These are phyloP conservation scores for Trichogramma pretiosum DNA, from an alignment of 1,140 invertebrate species.

Conservation along the genomic window DNA sequence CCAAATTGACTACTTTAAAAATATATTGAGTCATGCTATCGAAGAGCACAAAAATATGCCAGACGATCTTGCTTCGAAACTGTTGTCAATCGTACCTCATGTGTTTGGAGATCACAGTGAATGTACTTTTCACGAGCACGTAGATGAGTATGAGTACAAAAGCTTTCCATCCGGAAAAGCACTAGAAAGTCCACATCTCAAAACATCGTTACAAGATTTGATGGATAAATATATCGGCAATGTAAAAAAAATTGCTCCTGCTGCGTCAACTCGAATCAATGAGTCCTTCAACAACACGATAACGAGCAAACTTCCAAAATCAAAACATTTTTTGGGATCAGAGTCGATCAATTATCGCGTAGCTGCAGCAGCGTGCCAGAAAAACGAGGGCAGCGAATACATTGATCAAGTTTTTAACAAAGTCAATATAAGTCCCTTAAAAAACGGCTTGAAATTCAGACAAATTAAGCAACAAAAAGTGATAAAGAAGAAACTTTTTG, in stretches of 20 bases:
- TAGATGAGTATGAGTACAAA: background rate
- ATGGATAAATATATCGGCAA: conserved; percentile 1
- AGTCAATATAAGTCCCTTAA: background rate
- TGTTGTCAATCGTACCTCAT: background rate
- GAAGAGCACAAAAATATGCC: background rate
- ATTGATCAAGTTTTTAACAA: background rate
- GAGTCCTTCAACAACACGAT: conserved; percentile 14
- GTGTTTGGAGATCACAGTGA: background rate
- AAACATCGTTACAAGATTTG: background rate
- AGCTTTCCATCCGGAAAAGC: background rate
- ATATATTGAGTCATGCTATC: conserved; percentile 7
- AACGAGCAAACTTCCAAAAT: conserved; percentile 13
- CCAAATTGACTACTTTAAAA: conserved; percentile 14
- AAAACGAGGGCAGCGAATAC: background rate
- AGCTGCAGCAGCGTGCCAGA: background rate
- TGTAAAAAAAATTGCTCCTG: conserved; percentile 13
- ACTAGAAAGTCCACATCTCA: background rate
- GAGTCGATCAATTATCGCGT: background rate
- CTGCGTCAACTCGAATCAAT: conserved; percentile 15
- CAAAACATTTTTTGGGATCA: conserved; percentile 7
- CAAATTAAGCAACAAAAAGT: background rate
- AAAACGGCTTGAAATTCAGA: background rate
- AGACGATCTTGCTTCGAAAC: background rate
- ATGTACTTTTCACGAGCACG: background rate
- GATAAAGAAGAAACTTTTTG: background rate